phyloP scores from a whole-genome alignment of 2,888 invertebrate species.

The Meliscaeva auricollis region DNA sequence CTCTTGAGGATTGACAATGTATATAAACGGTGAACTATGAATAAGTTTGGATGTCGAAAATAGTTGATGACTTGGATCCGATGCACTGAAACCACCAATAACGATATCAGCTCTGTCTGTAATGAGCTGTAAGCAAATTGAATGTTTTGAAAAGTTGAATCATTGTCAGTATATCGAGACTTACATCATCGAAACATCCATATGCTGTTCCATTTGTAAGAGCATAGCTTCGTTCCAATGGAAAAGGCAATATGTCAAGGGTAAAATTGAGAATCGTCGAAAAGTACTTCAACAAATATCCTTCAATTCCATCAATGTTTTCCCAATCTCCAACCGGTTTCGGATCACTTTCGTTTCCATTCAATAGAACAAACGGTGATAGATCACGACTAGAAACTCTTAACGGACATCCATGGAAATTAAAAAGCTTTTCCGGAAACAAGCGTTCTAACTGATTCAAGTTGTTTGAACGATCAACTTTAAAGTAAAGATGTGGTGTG shows the following conservation, averaged over 20 bases:
- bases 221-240: constrained; percentile 65
- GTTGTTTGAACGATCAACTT: constrained; percentile 48
- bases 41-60: constrained; percentile 78
- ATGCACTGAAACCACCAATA: constrained; percentile 80
- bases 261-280: constrained; percentile 78
- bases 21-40: constrained; percentile 77
- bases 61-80: constrained; percentile 70
- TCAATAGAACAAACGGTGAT: constrained; percentile 79
- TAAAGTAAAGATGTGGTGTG: background rate
- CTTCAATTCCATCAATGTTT: constrained; percentile 80
- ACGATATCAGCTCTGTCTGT: constrained; percentile 77
- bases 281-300: constrained; percentile 78
- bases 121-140: constrained; percentile 78
- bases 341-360: constrained; percentile 77
- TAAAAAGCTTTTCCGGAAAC: constrained; percentile 77
- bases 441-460: constrained; percentile 51
- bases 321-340: constrained; percentile 64
- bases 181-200: constrained; percentile 79
- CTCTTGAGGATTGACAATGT: constrained; percentile 76
- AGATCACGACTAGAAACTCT: constrained; percentile 77
- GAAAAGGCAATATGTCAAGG: constrained; percentile 76
- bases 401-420: constrained; percentile 78
- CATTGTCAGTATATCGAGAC: constrained; percentile 8
- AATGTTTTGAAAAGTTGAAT: background rate
- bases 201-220: constrained; percentile 69